Base-by-base conservation (phyloP, 2,797 vertebrate species). In the Enteromius afrohamiltoni region DNA sequence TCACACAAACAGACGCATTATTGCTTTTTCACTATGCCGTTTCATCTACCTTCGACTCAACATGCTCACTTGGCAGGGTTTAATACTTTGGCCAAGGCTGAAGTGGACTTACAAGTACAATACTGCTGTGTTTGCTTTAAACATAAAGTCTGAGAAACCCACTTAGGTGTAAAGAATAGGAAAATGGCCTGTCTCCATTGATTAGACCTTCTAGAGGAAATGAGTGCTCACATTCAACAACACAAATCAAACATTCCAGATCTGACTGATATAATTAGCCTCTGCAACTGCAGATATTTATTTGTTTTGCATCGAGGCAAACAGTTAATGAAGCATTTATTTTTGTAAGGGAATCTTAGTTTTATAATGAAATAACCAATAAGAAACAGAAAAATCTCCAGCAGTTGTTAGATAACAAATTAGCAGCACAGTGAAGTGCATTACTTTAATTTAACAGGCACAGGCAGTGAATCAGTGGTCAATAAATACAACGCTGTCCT, bases 131-230 rank as follows among this genome's bases (percentile, higher is more conserved):
- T 58, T 69, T 23, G 49, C 73, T 47, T 74, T 2, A 9, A 58
- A 73, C 49, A 45, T 75, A 47, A 75, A 51, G 55, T n/a, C 45
- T 65, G 45, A 53, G 62, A 55, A 75, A 55, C 21, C 23, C 81
- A 58, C 17, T 79, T 53, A 65, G 55, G 76, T 84, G 76, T 79
- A 73, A 69, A 73, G 37, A 76, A 67, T 68, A 40, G 49, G 49
- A 55, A 67, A 79, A 79, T 71, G 31, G 16, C 55, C 69, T 74
- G 77, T 80, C 83, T 85, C 23, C 70, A 68, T 62, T 55, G 47
- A 68, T 76, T 68, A 76, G 69, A 75, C 17, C 34, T 34, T 40
- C 47, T 26, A 53, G 16, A 69, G n/a, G 45, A 37, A 53, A 74
- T 65, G 58, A 65, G 45, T 55, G 31, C 83, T 53, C 83, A 19